Percentiles rank a stretch among this genome's conserved stretches.
phyloP scores from a whole-genome alignment of 2,888 invertebrate genomes.

The Aradus depressus region DNA sequence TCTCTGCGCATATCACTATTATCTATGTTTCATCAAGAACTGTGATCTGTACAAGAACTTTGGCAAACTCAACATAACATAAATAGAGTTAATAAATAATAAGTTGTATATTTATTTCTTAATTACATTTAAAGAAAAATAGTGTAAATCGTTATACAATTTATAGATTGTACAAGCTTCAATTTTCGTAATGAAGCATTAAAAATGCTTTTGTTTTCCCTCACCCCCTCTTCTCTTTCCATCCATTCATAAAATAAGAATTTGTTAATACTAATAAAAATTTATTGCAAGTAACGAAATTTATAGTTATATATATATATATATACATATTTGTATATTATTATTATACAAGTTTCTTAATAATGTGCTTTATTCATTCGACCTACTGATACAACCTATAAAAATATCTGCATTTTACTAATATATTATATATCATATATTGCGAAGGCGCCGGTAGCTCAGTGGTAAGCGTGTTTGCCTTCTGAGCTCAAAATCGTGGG shows the following conservation, averaged over 20 bases:
- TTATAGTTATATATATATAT: neutral
- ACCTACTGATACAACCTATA: neutral
- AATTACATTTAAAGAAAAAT: neutral
- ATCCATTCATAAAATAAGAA: too few relatives aligned
- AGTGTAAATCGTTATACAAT: neutral
- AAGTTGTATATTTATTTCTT: neutral
- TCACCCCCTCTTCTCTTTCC: too few relatives aligned
- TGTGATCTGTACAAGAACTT: too few relatives aligned
- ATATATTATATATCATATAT: neutral
- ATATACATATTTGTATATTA: neutral
- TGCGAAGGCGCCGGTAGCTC: too few relatives aligned
- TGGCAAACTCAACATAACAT: too few relatives aligned
- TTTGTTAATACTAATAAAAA: too few relatives aligned
- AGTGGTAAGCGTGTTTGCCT: too few relatives aligned
- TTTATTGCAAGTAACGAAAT: neutral
- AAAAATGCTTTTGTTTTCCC: too few relatives aligned
- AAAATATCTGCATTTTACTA: neutral
- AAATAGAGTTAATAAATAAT: too few relatives aligned
- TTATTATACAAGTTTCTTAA: neutral
- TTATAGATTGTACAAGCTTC: too few relatives aligned
- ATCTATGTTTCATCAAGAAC: slow-evolving; percentile 9
- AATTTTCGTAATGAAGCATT: too few relatives aligned
- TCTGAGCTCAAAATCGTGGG: too few relatives aligned
- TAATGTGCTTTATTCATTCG: neutral
- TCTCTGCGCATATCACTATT: slow-evolving; percentile 9